Conservation (phyloP, 1,140 invertebrate genomes). For the Branchinecta lindahli region DNA sequence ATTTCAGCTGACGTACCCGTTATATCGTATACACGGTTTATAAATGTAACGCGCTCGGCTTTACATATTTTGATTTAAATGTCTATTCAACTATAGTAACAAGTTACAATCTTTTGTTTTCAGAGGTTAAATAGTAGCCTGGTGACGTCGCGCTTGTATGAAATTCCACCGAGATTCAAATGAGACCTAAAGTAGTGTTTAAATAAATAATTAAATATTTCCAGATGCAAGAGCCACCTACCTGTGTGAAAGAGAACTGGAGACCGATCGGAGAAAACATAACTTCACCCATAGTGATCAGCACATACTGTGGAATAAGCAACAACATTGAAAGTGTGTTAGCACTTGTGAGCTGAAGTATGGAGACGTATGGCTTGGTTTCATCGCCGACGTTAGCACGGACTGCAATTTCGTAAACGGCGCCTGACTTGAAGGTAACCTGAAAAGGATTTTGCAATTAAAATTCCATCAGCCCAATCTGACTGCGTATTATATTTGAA, state of each 20-base stretch:
- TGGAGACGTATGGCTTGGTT: neutral
- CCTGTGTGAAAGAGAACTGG: slow-evolving; percentile 71
- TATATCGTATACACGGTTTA: too few species aligned
- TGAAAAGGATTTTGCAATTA: neutral
- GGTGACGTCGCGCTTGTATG: too few species aligned
- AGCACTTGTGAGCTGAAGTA: slow-evolving; percentile 38
- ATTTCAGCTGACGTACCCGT: too few species aligned
- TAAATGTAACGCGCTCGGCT: too few species aligned
- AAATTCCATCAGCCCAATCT: neutral
- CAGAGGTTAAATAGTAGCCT: too few species aligned
- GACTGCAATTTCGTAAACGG: slow-evolving; percentile 13
- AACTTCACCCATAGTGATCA: slow-evolving; percentile 68
- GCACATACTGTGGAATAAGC: slow-evolving; percentile 69
- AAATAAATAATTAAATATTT: too few species aligned
- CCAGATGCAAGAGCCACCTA: slow-evolving; percentile 24
- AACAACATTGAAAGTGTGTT: slow-evolving; percentile 62
- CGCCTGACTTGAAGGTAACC: slow-evolving; percentile 11
- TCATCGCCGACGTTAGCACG: neutral
- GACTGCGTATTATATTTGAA: too few species aligned
- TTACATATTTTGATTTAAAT: too few species aligned
- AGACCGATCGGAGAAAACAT: slow-evolving; percentile 82
- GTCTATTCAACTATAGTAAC: too few species aligned
- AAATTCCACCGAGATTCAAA: too few species aligned
- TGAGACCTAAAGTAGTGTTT: too few species aligned
- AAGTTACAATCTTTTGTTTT: too few species aligned